phyloP scores from a whole-genome alignment of 2,113 vertebrate genomes.

The Myrmophylax atrothorax region DNA sequence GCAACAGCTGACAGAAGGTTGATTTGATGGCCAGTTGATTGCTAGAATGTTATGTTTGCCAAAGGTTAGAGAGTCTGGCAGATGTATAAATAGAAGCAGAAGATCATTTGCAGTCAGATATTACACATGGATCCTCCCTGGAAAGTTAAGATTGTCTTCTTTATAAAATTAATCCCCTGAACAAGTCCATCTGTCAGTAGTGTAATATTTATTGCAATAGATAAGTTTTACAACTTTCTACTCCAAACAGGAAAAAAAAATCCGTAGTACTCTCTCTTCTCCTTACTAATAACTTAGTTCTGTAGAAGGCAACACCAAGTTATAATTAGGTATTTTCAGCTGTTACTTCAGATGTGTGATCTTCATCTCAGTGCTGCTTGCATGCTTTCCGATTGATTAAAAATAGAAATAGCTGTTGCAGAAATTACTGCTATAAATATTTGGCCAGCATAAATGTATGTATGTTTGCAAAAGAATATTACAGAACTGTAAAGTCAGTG shows the following conservation, averaged over 20 bases:
- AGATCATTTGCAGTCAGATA: not conserved
- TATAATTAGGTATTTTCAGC: slow-evolving; percentile 47
- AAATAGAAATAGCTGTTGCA: slow-evolving; percentile 39
- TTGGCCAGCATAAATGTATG: not conserved
- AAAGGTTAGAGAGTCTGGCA: slow-evolving; percentile 8
- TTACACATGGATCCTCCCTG: not conserved
- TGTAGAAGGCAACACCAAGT: not conserved
- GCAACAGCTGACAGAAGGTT: not conserved
- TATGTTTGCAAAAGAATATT: not conserved
- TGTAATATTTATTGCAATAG: not conserved
- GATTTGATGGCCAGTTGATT: not conserved
- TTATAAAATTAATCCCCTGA: not conserved
- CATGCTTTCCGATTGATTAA: not conserved
- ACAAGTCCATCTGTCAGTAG: not conserved
- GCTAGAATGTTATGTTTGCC: slow-evolving; percentile 1
- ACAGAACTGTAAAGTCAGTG: not conserved
- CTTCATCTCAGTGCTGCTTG: not conserved
- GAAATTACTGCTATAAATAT: not conserved
- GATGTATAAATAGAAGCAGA: slow-evolving; percentile 31
- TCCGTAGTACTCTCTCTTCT: not conserved
- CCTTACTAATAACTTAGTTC: not conserved
- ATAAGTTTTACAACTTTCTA: not conserved
- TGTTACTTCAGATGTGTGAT: slow-evolving; percentile 19
- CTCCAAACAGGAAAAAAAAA: not conserved
- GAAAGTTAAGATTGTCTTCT: not conserved